Evolutionary conservation across 2,888 invertebrate species (phyloP).

Genomic region (Hydroisotoma schaefferi): DNA sequence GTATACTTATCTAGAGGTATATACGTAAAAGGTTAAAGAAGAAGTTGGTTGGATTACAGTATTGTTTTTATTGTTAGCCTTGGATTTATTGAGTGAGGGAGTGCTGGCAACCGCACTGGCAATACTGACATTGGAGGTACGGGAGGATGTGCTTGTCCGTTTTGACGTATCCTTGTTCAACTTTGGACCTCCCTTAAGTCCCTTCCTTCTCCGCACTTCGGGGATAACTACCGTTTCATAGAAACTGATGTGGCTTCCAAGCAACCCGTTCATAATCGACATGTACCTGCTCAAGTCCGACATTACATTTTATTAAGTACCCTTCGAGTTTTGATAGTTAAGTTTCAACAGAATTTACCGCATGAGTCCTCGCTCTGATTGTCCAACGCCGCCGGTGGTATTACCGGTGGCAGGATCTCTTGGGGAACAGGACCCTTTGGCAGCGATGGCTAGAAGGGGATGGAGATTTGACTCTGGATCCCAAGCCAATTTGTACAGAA

Average conservation of each 20-base stretch:
- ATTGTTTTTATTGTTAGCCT: no score
- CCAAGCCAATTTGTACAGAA: slow-evolving; percentile 40
- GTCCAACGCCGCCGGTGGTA: background rate
- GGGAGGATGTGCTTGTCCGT: no score
- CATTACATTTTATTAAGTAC: background rate
- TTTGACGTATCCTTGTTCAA: no score
- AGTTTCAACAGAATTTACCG: background rate
- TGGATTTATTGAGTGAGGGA: no score
- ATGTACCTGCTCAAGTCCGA: slow-evolving; percentile 27
- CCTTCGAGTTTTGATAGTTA: background rate
- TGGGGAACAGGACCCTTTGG: background rate
- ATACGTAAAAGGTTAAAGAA: no score
- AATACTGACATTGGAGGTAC: no score
- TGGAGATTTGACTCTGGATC: no score
- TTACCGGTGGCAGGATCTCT: background rate
- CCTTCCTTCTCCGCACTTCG: slow-evolving; percentile 37
- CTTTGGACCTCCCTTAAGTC: slow-evolving; percentile 10
- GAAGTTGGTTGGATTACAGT: no score
- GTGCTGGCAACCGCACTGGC: no score
- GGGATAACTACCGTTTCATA: slow-evolving; percentile 38
- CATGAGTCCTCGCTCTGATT: slow-evolving; percentile 7
- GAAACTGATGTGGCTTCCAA: slow-evolving; percentile 41
- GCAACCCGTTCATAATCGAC: slow-evolving; percentile 32
- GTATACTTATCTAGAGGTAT: no score
- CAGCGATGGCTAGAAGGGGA: background rate